Evolutionary conservation across 2,113 vertebrate genomes (phyloP).

Genomic region (Parus major): DNA sequence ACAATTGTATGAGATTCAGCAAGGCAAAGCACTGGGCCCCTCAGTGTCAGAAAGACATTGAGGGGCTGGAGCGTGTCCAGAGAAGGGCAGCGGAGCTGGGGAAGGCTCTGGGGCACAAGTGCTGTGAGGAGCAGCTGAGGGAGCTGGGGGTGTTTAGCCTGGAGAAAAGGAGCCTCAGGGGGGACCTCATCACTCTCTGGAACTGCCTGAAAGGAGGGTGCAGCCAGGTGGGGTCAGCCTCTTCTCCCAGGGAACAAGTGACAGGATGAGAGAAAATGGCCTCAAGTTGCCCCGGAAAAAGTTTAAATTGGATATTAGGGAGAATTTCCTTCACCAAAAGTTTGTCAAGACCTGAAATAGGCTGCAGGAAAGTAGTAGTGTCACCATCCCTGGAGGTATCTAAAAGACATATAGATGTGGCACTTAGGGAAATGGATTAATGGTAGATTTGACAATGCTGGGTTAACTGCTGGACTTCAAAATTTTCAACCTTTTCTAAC

Average conservation of each 20-base stretch:
- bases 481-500: not conserved
- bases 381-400: not conserved
- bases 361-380: not conserved
- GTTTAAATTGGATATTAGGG: not conserved
- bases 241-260: not conserved
- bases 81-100: not conserved
- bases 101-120: not conserved
- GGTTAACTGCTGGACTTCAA: not conserved
- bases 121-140: not conserved
- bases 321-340: not conserved
- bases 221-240: accelerated
- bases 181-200: accelerated
- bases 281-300: not conserved
- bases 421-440: not conserved
- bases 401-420: accelerated
- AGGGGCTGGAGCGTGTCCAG: not conserved
- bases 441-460: not conserved
- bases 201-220: accelerated
- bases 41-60: accelerated
- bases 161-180: not conserved
- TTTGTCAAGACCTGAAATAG: not conserved
- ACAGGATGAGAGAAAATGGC: not conserved
- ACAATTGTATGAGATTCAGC: not conserved
- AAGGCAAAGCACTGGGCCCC: not conserved
- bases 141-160: not conserved